Percentiles rank a stretch among this genome's conserved stretches.
phyloP scores from a whole-genome alignment of 2,888 invertebrate species.

The Sabatieria punctata region DNA sequence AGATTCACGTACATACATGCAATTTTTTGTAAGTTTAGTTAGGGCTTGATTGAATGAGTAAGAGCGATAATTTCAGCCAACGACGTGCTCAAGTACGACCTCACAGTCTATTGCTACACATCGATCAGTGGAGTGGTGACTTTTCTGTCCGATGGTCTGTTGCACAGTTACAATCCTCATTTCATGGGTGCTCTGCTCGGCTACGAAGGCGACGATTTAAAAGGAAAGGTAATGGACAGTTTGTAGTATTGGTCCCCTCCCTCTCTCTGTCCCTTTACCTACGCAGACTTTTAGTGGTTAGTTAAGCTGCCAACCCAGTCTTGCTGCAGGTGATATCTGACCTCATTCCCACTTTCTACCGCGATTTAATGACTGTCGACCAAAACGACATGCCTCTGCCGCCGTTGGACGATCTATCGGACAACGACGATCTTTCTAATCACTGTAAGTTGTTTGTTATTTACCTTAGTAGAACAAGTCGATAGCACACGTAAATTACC shows the following conservation, averaged over 20 bases:
- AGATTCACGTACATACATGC: too few relatives aligned
- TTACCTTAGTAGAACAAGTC: too few relatives aligned
- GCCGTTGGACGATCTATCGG: too few relatives aligned
- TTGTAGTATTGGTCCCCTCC: neutral
- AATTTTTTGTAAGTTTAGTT: too few relatives aligned
- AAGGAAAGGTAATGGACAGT: slow-evolving; percentile 40
- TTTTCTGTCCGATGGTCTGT: slow-evolving; percentile 45
- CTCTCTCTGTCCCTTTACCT: slow-evolving; percentile 3
- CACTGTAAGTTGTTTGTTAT: too few relatives aligned
- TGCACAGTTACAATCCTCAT: slow-evolving; percentile 50
- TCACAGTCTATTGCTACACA: slow-evolving; percentile 33
- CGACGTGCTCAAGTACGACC: slow-evolving; percentile 3
- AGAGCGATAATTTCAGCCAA: neutral
- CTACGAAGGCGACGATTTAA: slow-evolving; percentile 44
- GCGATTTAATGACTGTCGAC: too few relatives aligned
- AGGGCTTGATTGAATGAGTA: neutral
- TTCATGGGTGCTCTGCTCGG: slow-evolving; percentile 50
- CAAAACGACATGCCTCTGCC: too few relatives aligned
- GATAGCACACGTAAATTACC: too few relatives aligned
- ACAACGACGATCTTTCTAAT: too few relatives aligned
- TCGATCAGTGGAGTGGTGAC: slow-evolving; percentile 51
- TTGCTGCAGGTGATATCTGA: slow-evolving; percentile 26
- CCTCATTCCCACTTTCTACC: slow-evolving; percentile 47
- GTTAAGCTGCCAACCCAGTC: neutral
- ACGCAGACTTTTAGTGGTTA: too few relatives aligned